A percentile compares a stretch with the other conserved stretches of the same genome.
These are phyloP conservation scores for Chloropsis cyanopogon DNA, from an alignment of 2,113 vertebrate species.

Conservation along the genomic window DNA sequence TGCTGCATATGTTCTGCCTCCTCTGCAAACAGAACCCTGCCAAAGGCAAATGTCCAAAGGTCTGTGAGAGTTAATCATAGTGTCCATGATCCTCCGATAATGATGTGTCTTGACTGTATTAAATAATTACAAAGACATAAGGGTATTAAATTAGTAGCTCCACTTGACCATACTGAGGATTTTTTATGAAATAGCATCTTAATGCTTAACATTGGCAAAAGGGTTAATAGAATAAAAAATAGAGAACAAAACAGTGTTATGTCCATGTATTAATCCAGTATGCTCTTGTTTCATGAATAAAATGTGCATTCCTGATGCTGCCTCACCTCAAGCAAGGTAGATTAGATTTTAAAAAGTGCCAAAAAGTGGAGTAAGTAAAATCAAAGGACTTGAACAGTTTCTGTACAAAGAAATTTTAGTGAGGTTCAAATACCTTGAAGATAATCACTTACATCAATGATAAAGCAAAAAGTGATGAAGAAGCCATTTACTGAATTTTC, in stretches of 20 bases:
- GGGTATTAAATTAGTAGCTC: not conserved
- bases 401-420: not conserved
- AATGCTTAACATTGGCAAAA: not conserved
- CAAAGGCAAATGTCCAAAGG: not conserved
- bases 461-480: not conserved
- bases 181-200: not conserved
- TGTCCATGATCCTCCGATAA: not conserved
- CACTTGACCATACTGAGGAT: not conserved
- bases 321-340: not conserved
- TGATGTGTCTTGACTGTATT: not conserved
- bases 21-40: not conserved
- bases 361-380: not conserved
- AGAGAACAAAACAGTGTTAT: not conserved
- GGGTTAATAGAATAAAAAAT: not conserved
- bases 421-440: not conserved
- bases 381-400: not conserved
- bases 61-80: not conserved
- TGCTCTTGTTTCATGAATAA: not conserved
- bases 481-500: not conserved
- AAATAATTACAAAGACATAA: not conserved
- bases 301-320: not conserved
- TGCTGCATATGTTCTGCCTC: not conserved
- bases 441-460: not conserved
- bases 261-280: not conserved
- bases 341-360: not conserved